Evolutionary conservation across 2,797 vertebrate species (phyloP).

Genomic region (Neopelma chrysocephalum): DNA sequence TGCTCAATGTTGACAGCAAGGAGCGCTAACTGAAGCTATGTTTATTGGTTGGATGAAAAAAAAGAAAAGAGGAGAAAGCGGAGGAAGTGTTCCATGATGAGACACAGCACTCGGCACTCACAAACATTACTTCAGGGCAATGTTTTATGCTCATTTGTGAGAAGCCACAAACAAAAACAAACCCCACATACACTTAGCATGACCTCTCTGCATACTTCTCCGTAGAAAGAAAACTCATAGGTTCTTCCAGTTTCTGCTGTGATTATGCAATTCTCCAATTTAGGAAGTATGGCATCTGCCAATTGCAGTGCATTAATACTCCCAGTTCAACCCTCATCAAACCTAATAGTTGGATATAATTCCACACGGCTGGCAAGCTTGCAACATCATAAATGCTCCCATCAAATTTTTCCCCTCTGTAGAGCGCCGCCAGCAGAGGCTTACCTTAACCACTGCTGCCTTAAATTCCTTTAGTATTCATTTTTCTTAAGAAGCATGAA

Average conservation of each 20-base stretch:
- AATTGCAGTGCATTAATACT: neutral
- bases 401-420: neutral
- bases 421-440: neutral
- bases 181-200: neutral
- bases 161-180: conserved; percentile 40
- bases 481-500: neutral
- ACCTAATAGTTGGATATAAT: neutral
- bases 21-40: neutral
- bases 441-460: neutral
- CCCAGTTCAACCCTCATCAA: neutral
- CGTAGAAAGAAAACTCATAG: neutral
- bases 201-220: neutral
- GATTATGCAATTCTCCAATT: conserved; percentile 21
- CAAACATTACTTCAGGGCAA: neutral
- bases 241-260: neutral
- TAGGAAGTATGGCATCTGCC: conserved; percentile 22
- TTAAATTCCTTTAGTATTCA: neutral
- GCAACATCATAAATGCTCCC: neutral
- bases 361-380: neutral
- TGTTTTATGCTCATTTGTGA: neutral
- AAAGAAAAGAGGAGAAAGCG: neutral
- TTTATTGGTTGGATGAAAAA: neutral
- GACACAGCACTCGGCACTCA: neutral
- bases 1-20: conserved; percentile 3
- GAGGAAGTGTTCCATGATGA: conserved; percentile 29